Conservation (phyloP, 1,140 invertebrate genomes). For the Diabrotica virgifera region DNA sequence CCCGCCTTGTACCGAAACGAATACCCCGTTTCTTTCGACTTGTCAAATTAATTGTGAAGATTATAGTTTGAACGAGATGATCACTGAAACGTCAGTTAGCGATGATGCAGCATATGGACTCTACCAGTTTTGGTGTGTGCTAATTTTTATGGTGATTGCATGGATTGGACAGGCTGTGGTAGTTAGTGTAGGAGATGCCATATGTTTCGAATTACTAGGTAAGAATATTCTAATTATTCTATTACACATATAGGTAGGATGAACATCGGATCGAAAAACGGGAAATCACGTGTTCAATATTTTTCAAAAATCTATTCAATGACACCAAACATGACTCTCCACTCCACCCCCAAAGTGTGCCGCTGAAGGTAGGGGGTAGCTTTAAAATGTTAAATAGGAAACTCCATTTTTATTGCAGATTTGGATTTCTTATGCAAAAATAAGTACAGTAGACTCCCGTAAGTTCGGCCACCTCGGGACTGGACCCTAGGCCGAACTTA, state of each 20-base stretch:
- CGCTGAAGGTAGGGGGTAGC: too few species aligned
- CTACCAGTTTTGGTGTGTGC: conserved; percentile 69
- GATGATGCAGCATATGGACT: conserved; percentile 47
- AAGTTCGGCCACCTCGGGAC: too few species aligned
- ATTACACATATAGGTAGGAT: neutral
- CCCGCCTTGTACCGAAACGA: conserved; percentile 49
- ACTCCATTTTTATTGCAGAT: too few species aligned
- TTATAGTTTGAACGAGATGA: conserved; percentile 40
- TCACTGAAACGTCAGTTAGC: neutral
- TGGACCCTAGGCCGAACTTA: too few species aligned
- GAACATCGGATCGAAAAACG: too few species aligned
- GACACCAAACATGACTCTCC: too few species aligned
- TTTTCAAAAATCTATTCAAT: too few species aligned
- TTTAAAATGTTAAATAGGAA: too few species aligned
- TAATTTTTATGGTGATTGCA: conserved; percentile 64
- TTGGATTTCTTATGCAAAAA: too few species aligned
- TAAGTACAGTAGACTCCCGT: too few species aligned
- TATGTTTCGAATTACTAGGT: conserved; percentile 78
- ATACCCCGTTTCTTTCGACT: conserved; percentile 19
- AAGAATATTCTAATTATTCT: conserved; percentile 38
- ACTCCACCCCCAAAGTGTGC: too few species aligned
- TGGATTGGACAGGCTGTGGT: conserved; percentile 82
- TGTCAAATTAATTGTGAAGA: conserved; percentile 55
- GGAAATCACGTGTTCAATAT: too few species aligned
- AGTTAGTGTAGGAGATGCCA: conserved; percentile 77